phyloP scores from a whole-genome alignment of 1,140 invertebrate species.

The Plodia interpunctella region DNA sequence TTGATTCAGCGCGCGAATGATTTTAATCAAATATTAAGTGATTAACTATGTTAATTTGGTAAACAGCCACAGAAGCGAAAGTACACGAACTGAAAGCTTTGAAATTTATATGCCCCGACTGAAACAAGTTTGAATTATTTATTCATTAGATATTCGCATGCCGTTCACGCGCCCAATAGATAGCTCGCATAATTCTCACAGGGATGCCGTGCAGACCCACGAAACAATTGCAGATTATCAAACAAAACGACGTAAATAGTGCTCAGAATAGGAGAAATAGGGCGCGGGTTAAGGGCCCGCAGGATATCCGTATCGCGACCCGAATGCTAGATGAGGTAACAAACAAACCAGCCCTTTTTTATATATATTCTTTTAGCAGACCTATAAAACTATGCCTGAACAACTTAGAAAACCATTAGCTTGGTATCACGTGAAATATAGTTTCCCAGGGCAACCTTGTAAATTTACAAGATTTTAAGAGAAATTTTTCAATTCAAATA shows the following conservation, averaged over 20 bases:
- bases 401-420: too few species aligned
- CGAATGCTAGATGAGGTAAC: conserved; percentile 65
- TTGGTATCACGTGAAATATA: too few species aligned
- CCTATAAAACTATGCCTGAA: too few species aligned
- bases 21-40: conserved; percentile 1
- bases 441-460: too few species aligned
- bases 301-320: conserved; percentile 57
- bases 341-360: neutral
- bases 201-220: conserved; percentile 55
- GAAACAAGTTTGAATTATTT: conserved; percentile 44
- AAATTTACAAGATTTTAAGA: too few species aligned
- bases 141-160: conserved; percentile 63
- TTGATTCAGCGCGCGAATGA: conserved; percentile 23
- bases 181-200: conserved; percentile 71
- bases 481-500: too few species aligned
- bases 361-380: neutral
- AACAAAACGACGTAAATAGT: conserved; percentile 74
- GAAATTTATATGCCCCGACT: conserved; percentile 37
- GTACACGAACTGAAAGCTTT: conserved; percentile 10
- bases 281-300: conserved; percentile 66
- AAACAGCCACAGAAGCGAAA: conserved; percentile 1
- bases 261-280: conserved; percentile 60
- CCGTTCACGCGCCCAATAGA: conserved; percentile 65
- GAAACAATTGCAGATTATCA: conserved; percentile 75
- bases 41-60: neutral